Base-by-base conservation (phyloP, 2,797 vertebrate species). In the Caiman crocodilus region DNA sequence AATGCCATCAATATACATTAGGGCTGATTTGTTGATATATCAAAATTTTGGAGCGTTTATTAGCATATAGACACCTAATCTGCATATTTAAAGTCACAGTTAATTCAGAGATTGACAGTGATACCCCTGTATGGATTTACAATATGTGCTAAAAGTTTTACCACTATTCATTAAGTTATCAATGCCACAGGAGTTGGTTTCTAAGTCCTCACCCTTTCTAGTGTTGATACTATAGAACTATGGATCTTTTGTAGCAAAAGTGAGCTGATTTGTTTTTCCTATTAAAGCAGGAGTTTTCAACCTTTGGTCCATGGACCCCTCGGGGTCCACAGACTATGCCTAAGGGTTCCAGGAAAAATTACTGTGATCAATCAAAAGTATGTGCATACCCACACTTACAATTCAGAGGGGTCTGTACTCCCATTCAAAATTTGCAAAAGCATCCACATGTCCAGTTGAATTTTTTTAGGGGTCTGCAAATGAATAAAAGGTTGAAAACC, bases 61-160 rank as follows among this genome's bases (percentile, higher is more conserved):
- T 71, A 25, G 30, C 5, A 65, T 65, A 65, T 8, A 71, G 78
- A 11, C 50, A 58, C 32, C 78, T 61, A 21, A 87, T 90, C 78
- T 93, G 30, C 88, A 90, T 87, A 84, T 84, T 35, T 87, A 74
- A 79, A 93, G 85, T 79, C 79, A 85, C 74, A 63, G 73, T 35
- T 50, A 64, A 80, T 78, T 80, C 61, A n/a, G 59, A 85, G 83
- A 79, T 61, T 85, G 64, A 80, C 64, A 26, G 30, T 55, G 75
- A 89, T 77, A 55, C 15, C 42, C 42, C 42, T 21, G 56, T 28
- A 20, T 30, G 42, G 77, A 30, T 90, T 88, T 82, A 74, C 58
- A 59, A 3, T 59, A n/a, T 55, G 69, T 90, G 12, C 57, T 77
- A 35, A 79, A 69, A 75, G 57, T 56, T 35, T 88, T 71, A 42